Evolutionary conservation across 92 coral and sea anemone species (phyloP), one percentile per base, ranked within the genome.

Genomic region (Porites cylindrica): DNA sequence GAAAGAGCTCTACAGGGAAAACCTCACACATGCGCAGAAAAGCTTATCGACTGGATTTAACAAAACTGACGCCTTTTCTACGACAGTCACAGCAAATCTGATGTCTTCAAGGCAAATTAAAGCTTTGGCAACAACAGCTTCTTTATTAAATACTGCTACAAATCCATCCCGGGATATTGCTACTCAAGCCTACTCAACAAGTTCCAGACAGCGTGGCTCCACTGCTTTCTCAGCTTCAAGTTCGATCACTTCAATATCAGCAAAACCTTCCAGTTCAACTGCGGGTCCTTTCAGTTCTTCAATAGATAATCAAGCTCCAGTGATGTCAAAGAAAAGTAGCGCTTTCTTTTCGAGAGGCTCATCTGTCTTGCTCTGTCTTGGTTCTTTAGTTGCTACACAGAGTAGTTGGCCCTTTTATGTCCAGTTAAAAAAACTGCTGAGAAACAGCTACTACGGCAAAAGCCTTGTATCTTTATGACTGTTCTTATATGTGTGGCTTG

Each of bases 251-350:
- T 14, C 52, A 69, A 24, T 16, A 13, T 17, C 76, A 12, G 51
- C 16, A 14, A 8, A 23, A 43, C n/a, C 13, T 7, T 16, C 77
- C 51, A 43, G 14, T 18, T 20, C 66, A 51, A 63, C 71, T 3
- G 75, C 16, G 4, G 84, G 50, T n/a, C 29, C 6, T 66, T 54
- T 29, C 10, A 8, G 61, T 38, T 17, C 76, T 10, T 24, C 85
- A 26, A 69, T 81, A 26, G 18, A 26, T 67, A 38, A 54, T 18
- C 18, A 54, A 12, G 13, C 17, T 29, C 62, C 85, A 70, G 77
- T 66, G 18, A 32, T 82, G 66, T 70, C 50, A 38, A 82, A 59
- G 69, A 69, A 56, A 16, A 71, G 65, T 18, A 70, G 14, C 32
- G 62, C 70, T 53, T 32, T 43, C 12, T 23, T 19, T 26, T 13